Evolutionary conservation across 2,888 invertebrate genomes (phyloP).

Genomic region (Brachypalpus laphriformis): DNA sequence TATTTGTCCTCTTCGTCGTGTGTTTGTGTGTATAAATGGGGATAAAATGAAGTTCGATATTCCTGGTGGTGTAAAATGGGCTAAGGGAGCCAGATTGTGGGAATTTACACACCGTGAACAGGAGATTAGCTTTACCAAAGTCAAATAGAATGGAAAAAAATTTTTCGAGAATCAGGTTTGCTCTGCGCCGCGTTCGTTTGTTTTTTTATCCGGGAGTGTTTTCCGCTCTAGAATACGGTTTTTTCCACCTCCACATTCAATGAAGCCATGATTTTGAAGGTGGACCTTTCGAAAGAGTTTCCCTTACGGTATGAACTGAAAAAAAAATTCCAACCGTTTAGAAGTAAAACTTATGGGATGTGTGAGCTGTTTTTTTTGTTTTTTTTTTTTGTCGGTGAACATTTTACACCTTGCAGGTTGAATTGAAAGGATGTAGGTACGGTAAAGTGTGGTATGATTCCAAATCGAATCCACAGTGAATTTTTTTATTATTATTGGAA

Average conservation of each 20-base stretch:
- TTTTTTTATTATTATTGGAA: background rate
- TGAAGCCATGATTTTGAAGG: conserved; percentile 11
- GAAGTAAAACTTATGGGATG: conserved; percentile 24
- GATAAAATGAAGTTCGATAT: conserved; percentile 37
- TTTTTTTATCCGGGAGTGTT: conserved; percentile 17
- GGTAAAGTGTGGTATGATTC: background rate
- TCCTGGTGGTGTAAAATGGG: conserved; percentile 56
- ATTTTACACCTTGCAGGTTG: conserved; percentile 25
- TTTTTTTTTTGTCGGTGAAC: conserved; percentile 16
- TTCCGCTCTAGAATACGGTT: background rate
- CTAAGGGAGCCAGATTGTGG: conserved; percentile 59
- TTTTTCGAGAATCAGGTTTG: conserved; percentile 42
- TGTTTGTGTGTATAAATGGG: conserved; percentile 51
- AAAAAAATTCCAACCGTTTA: conserved; percentile 5
- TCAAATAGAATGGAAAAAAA: conserved; percentile 58
- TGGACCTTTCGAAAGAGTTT: conserved; percentile 30
- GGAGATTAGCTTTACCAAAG: conserved; percentile 72
- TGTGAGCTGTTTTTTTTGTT: conserved; percentile 26
- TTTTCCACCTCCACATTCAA: conserved; percentile 21
- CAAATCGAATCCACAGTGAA: conserved; percentile 6
- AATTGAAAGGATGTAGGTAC: conserved; percentile 30
- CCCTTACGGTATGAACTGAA: background rate
- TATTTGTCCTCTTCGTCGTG: background rate
- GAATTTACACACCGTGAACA: conserved; percentile 70
- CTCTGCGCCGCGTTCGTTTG: conserved; percentile 39